Conservation (phyloP, 92 coral and sea anemone genomes). For the Scolanthus callimorphus region DNA sequence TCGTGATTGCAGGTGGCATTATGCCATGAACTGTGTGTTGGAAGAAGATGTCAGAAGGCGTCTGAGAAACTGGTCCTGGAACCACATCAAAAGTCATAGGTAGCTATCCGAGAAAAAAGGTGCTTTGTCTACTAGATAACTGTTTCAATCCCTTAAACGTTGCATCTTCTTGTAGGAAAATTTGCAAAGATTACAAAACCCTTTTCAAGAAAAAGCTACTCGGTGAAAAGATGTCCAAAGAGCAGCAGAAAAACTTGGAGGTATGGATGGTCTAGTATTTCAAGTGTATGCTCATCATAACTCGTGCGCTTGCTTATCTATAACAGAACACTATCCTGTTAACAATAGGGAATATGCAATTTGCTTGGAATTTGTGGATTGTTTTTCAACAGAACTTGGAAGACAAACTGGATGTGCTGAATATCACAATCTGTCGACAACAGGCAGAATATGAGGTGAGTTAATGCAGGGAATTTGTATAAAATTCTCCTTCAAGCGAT, state of each 20-base stretch:
- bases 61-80: slow-evolving; percentile 91
- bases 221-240: slow-evolving; percentile 62
- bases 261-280: no score
- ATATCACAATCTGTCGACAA: slow-evolving; percentile 89
- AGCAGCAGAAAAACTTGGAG: slow-evolving; percentile 60
- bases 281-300: no score
- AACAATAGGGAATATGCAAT: background rate
- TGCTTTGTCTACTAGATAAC: background rate
- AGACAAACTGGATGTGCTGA: slow-evolving; percentile 79
- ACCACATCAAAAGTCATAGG: slow-evolving; percentile 86
- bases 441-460: slow-evolving; percentile 97
- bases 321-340: no score
- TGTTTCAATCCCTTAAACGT: no score
- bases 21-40: slow-evolving; percentile 71
- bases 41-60: slow-evolving; percentile 85
- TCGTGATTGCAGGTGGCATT: slow-evolving; percentile 84
- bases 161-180: slow-evolving; percentile 27
- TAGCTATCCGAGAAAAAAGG: no score
- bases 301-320: no score
- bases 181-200: slow-evolving; percentile 69
- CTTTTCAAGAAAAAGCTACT: slow-evolving; percentile 79
- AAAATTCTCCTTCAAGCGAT: no score
- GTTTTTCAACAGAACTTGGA: slow-evolving; percentile 59
- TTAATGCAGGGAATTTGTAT: no score
- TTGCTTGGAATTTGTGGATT: background rate